Base-by-base conservation (phyloP, 2,888 invertebrate species). In the Mimas tiliae region DNA sequence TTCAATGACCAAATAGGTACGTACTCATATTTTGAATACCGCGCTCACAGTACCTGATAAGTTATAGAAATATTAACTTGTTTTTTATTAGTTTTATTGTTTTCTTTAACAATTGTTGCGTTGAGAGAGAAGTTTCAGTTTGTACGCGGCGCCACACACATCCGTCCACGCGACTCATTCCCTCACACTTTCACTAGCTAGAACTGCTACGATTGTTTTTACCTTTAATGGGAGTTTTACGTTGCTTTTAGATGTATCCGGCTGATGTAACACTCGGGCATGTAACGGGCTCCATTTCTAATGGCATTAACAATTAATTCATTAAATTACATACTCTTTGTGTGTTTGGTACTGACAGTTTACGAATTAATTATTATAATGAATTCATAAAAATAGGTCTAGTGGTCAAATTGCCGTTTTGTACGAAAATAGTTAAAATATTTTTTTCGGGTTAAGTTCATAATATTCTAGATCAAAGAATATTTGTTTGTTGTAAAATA, bases 141-240 rank as follows among this genome's bases (percentile, higher is more conserved):
- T 1, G 27, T 27, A 27, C 27, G 27, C 1, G 27, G 27, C 27
- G 27, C 27, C 27, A 27, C 27, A 27, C 27, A 27, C 27, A 27
- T 27, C 27, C 27, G 27, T 3, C 27, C n/a, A 33, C 34, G 58
- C 38, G 19, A 19, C 42, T 42, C 52, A 14, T 52, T 42, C 58
- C 58, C 58, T 14, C 58, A 42, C 21, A 64, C 64, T 64, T 64
- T 64, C 64, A 64, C 64, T 63, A 7, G 48, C 45, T 51, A 51
- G 64, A 51, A 64, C 34, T 48, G 48, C 45, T 51, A 51, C 51
- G 38, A 64, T 19, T 48, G 64, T 50, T 51, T 19, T 64, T 64
- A 64, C 48, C 16, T 34, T 64, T 34, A 64, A 64, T 64, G 38
- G 34, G 51, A 50, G 42, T 64, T 64, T 64, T 63, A 48, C 48